phyloP scores from a whole-genome alignment of 1,140 invertebrate genomes.

The Cydia splendana region DNA sequence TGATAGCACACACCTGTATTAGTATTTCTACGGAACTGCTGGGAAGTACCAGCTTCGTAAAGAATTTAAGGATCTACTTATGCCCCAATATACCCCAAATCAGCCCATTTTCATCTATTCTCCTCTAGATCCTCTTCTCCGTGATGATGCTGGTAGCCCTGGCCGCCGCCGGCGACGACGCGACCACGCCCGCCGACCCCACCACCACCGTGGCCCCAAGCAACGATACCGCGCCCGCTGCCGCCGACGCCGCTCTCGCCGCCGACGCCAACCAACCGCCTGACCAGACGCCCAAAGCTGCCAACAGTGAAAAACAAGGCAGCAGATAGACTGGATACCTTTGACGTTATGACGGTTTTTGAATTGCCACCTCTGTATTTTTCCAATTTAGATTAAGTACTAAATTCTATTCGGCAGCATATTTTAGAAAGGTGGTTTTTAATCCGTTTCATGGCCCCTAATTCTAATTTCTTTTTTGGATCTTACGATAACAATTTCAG shows the following conservation, averaged over 20 bases:
- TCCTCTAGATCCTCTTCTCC: slow-evolving; percentile 31
- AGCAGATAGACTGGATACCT: not conserved
- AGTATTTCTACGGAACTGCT: no score
- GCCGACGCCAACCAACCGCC: not conserved
- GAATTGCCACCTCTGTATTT: not conserved
- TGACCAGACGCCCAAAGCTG: not conserved
- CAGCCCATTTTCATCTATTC: not conserved
- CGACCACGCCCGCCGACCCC: slow-evolving; percentile 16
- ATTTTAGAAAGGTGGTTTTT: no score
- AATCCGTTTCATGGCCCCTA: no score
- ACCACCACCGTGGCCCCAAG: slow-evolving; percentile 1
- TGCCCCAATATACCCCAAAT: no score
- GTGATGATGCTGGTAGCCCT: slow-evolving; percentile 29
- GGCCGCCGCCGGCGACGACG: slow-evolving; percentile 34
- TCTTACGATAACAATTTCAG: no score
- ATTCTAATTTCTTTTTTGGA: no score
- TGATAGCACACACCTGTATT: no score
- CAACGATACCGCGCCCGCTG: slow-evolving; percentile 24
- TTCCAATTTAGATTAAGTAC: not conserved
- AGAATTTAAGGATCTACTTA: no score
- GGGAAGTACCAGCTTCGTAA: no score
- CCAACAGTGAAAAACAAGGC: not conserved
- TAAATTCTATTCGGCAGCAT: not conserved
- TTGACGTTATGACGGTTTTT: not conserved
- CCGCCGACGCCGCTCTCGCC: not conserved